Conservation (phyloP, 1,140 invertebrate species). For the Triops cancriformis region DNA sequence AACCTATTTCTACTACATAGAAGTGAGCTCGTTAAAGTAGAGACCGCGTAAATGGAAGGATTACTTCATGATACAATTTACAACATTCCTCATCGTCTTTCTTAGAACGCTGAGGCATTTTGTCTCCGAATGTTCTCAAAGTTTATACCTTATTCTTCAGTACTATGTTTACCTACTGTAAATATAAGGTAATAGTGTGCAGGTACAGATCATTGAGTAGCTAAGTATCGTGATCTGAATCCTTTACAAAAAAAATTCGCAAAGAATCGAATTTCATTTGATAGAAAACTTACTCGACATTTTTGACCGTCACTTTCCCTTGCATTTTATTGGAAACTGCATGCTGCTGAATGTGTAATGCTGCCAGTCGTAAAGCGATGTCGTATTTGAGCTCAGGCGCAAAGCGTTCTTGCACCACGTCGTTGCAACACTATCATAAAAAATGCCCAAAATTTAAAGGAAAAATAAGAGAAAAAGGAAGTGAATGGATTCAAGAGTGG, state of each 20-base stretch:
- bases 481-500: background rate
- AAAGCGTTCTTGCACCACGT: constrained; percentile 82
- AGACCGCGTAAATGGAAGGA: no score
- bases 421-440: constrained; percentile 68
- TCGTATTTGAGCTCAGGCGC: constrained; percentile 82
- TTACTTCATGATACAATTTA: background rate
- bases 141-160: background rate
- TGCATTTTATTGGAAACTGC: constrained; percentile 65
- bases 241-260: no score
- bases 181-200: no score
- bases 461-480: constrained; percentile 17
- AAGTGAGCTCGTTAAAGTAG: no score
- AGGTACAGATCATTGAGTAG: no score
- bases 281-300: constrained; percentile 65
- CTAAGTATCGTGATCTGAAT: no score
- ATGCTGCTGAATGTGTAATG: constrained; percentile 83
- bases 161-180: no score
- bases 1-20: no score
- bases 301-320: constrained; percentile 71
- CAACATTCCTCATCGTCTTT: no score
- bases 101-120: no score
- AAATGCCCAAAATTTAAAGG: background rate
- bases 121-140: background rate
- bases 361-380: constrained; percentile 69
- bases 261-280: no score